Percentiles rank a stretch among this genome's conserved stretches.
phyloP scores from a whole-genome alignment of 2,797 vertebrate genomes.

The Hybognathus amarus region DNA sequence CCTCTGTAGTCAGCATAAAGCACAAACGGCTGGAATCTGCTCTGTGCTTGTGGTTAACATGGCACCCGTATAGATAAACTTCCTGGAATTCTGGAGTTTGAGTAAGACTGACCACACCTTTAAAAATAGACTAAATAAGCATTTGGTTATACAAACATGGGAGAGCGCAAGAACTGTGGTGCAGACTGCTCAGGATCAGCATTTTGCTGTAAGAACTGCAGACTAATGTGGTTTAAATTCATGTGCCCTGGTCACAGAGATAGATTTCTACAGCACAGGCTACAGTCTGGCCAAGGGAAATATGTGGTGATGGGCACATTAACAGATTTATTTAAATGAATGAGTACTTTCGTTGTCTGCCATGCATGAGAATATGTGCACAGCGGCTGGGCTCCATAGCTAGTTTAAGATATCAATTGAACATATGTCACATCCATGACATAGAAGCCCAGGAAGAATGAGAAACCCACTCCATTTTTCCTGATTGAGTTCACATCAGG shows the following conservation, averaged over 20 bases:
- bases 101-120: slow-evolving; percentile 60
- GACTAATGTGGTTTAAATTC: slow-evolving; percentile 29
- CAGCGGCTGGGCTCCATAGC: slow-evolving; percentile 3
- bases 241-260: background rate
- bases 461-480: slow-evolving; percentile 13
- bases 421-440: background rate
- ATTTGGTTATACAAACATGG: slow-evolving; percentile 44
- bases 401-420: slow-evolving; percentile 24
- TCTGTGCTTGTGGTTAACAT: slow-evolving; percentile 42
- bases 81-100: slow-evolving; percentile 55
- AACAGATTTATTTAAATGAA: slow-evolving; percentile 13
- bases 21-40: slow-evolving; percentile 25
- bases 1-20: slow-evolving; percentile 51
- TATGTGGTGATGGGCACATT: slow-evolving; percentile 5
- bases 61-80: slow-evolving; percentile 46
- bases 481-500: slow-evolving; percentile 35
- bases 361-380: background rate
- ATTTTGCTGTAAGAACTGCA: slow-evolving; percentile 24
- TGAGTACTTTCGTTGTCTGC: slow-evolving; percentile 22
- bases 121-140: slow-evolving; percentile 58
- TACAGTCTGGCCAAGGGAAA: slow-evolving; percentile 24
- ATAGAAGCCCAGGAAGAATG: background rate
- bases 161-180: slow-evolving; percentile 37
- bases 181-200: slow-evolving; percentile 27
- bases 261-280: slow-evolving; percentile 19